Evolutionary conservation across 2,797 vertebrate species (phyloP).

Genomic region (Chloroceryle inda): DNA sequence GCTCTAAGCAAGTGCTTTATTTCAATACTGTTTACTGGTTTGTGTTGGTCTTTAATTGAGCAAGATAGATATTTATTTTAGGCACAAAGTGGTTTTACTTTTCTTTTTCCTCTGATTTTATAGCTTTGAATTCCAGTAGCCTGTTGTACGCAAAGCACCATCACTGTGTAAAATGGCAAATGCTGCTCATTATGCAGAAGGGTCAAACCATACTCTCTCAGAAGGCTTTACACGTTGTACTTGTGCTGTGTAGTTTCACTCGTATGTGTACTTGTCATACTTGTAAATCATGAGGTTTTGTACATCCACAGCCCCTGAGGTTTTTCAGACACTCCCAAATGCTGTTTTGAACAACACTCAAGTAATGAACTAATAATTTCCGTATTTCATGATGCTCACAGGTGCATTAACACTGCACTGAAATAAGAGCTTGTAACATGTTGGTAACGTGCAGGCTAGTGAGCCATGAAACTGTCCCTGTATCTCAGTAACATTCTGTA

Average conservation of each 20-base stretch:
- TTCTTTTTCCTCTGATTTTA: not conserved
- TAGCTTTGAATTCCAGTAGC: not conserved
- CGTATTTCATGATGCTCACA: not conserved
- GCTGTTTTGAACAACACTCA: not conserved
- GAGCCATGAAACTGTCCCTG: not conserved
- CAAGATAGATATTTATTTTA: not conserved
- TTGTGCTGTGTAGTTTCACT: not conserved
- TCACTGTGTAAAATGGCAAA: not conserved
- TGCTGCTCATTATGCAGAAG: not conserved
- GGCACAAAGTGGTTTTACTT: not conserved
- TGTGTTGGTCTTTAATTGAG: not conserved
- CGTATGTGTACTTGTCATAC: not conserved
- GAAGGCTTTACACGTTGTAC: not conserved
- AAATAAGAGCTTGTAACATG: not conserved
- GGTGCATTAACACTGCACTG: not conserved
- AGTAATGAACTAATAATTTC: slow-evolving; percentile 38
- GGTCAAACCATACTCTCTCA: not conserved
- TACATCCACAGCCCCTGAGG: not conserved
- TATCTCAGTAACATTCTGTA: not conserved
- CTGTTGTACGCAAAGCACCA: not conserved
- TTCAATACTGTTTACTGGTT: not conserved
- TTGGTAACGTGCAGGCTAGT: not conserved
- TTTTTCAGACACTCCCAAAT: not conserved
- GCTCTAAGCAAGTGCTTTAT: not conserved
- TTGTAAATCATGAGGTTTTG: not conserved